Conservation (phyloP, 1,140 invertebrate species). For the Subanguina moxae region DNA sequence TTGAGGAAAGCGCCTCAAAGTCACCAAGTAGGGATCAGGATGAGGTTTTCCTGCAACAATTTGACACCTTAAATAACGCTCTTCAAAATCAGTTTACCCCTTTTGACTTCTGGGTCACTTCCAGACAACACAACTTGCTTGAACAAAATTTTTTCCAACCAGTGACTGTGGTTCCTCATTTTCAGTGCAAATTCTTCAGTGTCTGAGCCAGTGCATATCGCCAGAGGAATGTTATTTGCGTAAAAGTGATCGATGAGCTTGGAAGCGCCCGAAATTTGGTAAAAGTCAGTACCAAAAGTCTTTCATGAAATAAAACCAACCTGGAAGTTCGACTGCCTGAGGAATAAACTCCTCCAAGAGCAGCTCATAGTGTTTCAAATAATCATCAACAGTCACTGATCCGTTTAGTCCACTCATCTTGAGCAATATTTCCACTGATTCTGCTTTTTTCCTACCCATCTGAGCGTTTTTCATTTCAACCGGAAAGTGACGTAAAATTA, state of each 20-base stretch:
- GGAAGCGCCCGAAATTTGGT: conserved; percentile 73
- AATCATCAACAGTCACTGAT: conserved; percentile 64
- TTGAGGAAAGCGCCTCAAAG: conserved; percentile 74
- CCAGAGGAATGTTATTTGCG: conserved; percentile 72
- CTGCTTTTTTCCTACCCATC: conserved; percentile 28
- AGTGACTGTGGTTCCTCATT: conserved; percentile 36
- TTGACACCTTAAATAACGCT: conserved; percentile 3
- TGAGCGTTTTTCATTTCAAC: conserved; percentile 32
- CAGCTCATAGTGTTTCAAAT: conserved; percentile 60
- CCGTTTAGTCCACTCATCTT: conserved; percentile 10
- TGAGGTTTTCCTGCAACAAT: conserved; percentile 69
- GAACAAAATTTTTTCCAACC: conserved; percentile 38
- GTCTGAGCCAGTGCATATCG: conserved; percentile 82
- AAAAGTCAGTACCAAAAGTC: conserved; percentile 50
- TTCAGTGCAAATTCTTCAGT: conserved; percentile 73
- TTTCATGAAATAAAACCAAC: background rate
- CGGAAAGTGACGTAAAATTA: background rate
- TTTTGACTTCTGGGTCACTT: conserved; percentile 79
- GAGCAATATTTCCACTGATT: conserved; percentile 21
- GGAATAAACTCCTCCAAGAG: conserved; percentile 67
- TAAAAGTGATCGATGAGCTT: conserved; percentile 75
- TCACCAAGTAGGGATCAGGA: conserved; percentile 85
- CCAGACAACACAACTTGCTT: conserved; percentile 70
- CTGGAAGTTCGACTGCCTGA: conserved; percentile 7
- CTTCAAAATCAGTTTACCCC: conserved; percentile 59